phyloP scores from a whole-genome alignment of 2,888 invertebrate genomes.

The Ornithoptera priamus region DNA sequence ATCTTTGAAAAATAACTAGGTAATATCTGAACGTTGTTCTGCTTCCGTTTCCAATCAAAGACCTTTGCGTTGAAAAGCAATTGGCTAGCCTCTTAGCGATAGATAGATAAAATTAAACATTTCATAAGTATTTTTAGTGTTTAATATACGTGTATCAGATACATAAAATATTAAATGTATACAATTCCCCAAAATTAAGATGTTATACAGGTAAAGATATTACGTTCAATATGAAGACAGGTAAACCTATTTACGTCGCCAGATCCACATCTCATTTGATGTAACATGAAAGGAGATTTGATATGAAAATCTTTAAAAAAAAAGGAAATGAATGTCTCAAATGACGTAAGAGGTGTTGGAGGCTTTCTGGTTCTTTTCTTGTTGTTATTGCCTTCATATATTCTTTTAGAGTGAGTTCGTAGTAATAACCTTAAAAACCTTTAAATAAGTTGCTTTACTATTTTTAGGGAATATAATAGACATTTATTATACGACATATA shows the following conservation, averaged over 20 bases:
- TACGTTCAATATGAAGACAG: not conserved
- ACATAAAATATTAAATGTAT: not conserved
- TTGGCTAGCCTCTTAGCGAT: no score
- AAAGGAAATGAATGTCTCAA: slow-evolving; percentile 2
- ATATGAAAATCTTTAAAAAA: slow-evolving; percentile 1
- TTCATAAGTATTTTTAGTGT: no score
- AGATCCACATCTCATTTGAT: slow-evolving; percentile 10
- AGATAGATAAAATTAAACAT: no score
- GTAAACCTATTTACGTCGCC: slow-evolving; percentile 5
- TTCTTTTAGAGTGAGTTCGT: not conserved
- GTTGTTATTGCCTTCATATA: not conserved
- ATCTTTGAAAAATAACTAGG: no score
- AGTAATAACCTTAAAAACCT: no score
- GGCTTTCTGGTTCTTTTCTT: not conserved
- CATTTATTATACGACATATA: no score
- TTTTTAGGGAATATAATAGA: no score
- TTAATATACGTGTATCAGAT: no score
- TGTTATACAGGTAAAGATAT: not conserved
- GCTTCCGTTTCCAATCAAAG: no score
- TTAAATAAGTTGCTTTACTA: no score
- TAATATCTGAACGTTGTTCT: no score
- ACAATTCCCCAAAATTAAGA: not conserved
- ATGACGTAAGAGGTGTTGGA: not conserved
- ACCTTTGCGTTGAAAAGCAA: no score
- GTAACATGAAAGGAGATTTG: slow-evolving; percentile 13